Conservation (phyloP, 2,113 vertebrate species). For the Daboia siamensis region DNA sequence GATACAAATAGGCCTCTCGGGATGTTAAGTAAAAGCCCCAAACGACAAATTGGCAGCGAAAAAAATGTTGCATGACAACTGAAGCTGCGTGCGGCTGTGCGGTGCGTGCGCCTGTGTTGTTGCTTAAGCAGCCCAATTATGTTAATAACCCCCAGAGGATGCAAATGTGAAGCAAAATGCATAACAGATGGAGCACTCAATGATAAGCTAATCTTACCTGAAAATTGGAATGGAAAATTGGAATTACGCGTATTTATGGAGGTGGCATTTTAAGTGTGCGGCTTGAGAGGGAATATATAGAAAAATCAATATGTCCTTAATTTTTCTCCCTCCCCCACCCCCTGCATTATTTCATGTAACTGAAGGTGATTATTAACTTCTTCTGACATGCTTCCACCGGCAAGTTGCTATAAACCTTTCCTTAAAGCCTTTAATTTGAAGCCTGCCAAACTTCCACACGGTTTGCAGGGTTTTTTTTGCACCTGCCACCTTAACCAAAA, state of each 20-base stretch:
- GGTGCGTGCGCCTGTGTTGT: constrained; percentile 62
- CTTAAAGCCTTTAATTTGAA: not conserved
- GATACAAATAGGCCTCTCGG: constrained; percentile 68
- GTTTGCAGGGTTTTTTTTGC: not conserved
- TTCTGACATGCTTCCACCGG: constrained; percentile 35
- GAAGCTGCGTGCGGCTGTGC: constrained; percentile 52
- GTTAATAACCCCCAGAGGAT: constrained; percentile 74
- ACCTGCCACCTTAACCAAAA: not conserved
- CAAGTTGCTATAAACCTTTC: not conserved
- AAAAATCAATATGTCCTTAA: constrained; percentile 60
- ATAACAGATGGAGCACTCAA: constrained; percentile 78
- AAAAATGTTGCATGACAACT: constrained; percentile 73
- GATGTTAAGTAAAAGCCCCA: constrained; percentile 77
- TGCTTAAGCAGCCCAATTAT: constrained; percentile 79
- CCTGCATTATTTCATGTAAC: constrained; percentile 39
- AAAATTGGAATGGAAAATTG: constrained; percentile 74
- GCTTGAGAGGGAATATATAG: constrained; percentile 63
- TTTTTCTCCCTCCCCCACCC: constrained; percentile 12
- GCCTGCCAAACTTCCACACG: not conserved
- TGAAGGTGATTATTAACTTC: constrained; percentile 49
- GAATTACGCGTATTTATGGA: constrained; percentile 76
- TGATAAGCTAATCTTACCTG: constrained; percentile 80
- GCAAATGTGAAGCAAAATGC: constrained; percentile 68
- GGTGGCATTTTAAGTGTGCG: constrained; percentile 65
- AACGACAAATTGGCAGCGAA: constrained; percentile 75